Percentiles rank a stretch among this genome's conserved stretches.
phyloP scores from a whole-genome alignment of 2,888 invertebrate genomes.

The Malacosoma neustria region DNA sequence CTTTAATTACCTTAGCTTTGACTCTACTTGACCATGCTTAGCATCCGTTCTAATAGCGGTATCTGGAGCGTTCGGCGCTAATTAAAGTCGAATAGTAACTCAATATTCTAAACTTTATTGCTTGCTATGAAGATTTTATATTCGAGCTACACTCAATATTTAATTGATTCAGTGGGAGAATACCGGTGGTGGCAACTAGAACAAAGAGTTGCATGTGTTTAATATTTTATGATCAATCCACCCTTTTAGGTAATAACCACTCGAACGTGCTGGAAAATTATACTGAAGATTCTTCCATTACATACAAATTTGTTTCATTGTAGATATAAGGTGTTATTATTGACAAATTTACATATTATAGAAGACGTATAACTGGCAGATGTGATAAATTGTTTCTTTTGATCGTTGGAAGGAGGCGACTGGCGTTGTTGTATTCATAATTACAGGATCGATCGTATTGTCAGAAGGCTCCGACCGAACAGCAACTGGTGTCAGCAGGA shows the following conservation, averaged over 20 bases:
- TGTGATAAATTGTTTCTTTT: too few species aligned
- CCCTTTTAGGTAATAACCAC: constrained; percentile 28
- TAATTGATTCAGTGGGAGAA: constrained; percentile 26
- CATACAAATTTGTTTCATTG: not conserved
- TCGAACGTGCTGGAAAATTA: constrained; percentile 16
- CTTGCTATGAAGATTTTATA: constrained; percentile 20
- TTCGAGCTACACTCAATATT: constrained; percentile 22
- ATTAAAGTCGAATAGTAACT: constrained; percentile 42
- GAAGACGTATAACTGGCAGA: too few species aligned
- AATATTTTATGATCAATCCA: constrained; percentile 4
- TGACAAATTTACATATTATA: too few species aligned
- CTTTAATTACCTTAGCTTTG: constrained; percentile 49
- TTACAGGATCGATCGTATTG: constrained; percentile 38
- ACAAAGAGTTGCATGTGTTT: constrained; percentile 9
- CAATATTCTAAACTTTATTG: constrained; percentile 36
- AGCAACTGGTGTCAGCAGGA: constrained; percentile 30
- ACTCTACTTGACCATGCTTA: constrained; percentile 56
- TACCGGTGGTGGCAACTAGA: constrained; percentile 14
- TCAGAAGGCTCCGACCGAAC: constrained; percentile 34
- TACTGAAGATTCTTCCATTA: not conserved
- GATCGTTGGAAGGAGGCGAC: not conserved
- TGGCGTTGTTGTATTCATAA: constrained; percentile 24
- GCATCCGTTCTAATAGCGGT: constrained; percentile 50
- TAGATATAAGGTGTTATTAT: too few species aligned
- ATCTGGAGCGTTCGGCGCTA: constrained; percentile 39